A percentile compares a stretch with the other conserved stretches of the same genome.
Evolutionary conservation across 2,113 vertebrate species (phyloP).

Genomic region (Pterocles burchelli): DNA sequence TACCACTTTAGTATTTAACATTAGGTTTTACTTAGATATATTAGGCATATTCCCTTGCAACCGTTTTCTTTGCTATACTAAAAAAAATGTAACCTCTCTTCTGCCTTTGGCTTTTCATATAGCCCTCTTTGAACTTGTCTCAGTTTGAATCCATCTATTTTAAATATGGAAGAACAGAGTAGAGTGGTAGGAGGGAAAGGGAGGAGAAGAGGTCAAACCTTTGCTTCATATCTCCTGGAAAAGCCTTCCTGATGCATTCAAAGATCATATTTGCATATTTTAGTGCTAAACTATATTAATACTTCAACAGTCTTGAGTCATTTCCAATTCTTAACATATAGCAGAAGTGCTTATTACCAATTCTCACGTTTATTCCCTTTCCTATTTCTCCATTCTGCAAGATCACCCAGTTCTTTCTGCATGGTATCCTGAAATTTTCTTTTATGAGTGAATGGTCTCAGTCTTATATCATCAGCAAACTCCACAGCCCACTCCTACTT

Average conservation of each 20-base stretch:
- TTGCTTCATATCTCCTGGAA: background rate
- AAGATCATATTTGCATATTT: constrained; percentile 11
- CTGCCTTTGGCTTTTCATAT: background rate
- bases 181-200: background rate
- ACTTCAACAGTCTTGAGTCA: background rate
- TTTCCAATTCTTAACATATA: background rate
- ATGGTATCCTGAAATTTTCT: background rate
- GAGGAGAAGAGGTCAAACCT: background rate
- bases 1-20: background rate
- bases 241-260: background rate
- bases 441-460: background rate
- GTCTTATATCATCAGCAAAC: background rate
- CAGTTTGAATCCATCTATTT: background rate
- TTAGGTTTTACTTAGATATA: background rate
- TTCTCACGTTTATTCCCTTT: background rate
- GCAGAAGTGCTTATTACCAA: background rate
- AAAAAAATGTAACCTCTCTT: background rate
- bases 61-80: background rate
- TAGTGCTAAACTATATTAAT: background rate
- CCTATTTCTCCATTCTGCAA: background rate
- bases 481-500: background rate
- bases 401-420: background rate
- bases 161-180: background rate
- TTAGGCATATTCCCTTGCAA: background rate
- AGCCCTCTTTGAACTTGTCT: background rate